Evolutionary conservation across 2,113 vertebrate species (phyloP), one percentile per base, ranked within the genome.

Genomic region (Burhinus oedicnemus): DNA sequence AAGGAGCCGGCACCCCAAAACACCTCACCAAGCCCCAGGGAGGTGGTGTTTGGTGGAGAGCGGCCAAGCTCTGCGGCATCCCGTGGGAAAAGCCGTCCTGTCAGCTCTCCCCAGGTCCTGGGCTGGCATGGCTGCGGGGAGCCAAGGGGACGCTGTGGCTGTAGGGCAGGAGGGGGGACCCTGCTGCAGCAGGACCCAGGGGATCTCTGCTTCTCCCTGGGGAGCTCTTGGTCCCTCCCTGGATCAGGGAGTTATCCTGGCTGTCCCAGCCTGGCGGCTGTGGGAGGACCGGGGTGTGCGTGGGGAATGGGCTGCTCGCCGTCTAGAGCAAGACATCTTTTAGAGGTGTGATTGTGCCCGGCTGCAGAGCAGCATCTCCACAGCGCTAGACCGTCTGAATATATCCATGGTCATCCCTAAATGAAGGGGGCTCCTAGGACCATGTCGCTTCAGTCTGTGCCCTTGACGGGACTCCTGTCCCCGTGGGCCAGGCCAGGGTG

Each of bases 81-180:
- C 60, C 8, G 0, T 0, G 2, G 71, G 66, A 45, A 80, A 72
- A 92, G 9, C 5, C 2, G 0, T 15, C 4, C 57, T 3, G 2
- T 42, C 52, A 87, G 23, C 26, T 62, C 60, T 65, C 4, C 2
- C 3, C 6, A 12, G 7, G 29, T 70, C 34, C 74, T 45, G 65
- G 61, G 8, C 21, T 6, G 12, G 58, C 40, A 38, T 0, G 0
- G 27, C 54, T 78, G 69, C 2, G 3, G 18, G 69, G 27, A 83
- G 11, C 47, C 32, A 14, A 25, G 60, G 54, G 62, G 68, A 83
- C 3, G 7, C 62, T 70, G 66, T 0, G 0, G 71, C 26, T 40
- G 27, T 29, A 18, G 68, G 40, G n/a, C 49, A 52, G 76, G 47
- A 55, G 5, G 4, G 15, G 11, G 34, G 12, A 68, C 22, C 42